phyloP scores from a whole-genome alignment of 2,113 vertebrate species.

The Sinocyclocheilus maitianheensis region DNA sequence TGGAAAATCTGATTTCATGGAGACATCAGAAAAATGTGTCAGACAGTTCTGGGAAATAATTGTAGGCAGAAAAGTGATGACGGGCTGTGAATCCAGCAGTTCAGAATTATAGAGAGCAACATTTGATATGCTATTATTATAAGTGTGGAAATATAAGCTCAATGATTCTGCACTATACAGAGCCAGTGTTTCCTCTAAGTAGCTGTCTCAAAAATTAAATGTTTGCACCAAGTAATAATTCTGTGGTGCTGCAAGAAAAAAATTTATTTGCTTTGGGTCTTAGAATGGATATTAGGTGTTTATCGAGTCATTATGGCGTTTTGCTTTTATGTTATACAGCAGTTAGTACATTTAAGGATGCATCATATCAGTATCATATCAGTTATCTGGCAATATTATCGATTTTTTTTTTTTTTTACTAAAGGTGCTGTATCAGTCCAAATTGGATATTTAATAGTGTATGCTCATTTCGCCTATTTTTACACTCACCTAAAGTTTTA shows the following conservation, averaged over 20 bases:
- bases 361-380: no score
- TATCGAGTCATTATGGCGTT: neutral
- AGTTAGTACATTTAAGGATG: no score
- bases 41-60: no score
- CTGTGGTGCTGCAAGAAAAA: neutral
- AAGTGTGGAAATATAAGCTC: neutral
- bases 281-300: neutral
- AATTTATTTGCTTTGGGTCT: neutral
- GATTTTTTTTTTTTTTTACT: no score
- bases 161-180: constrained; percentile 19
- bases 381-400: no score
- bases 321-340: neutral
- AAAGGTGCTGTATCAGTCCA: no score
- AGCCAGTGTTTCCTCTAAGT: neutral
- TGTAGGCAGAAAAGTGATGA: neutral
- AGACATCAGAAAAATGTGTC: no score
- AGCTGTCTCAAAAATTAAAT: constrained; percentile 22
- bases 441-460: no score
- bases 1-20: no score
- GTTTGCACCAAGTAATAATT: constrained; percentile 5
- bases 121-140: no score
- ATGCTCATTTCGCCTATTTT: no score
- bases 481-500: no score
- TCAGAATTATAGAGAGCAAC: neutral
- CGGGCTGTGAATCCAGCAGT: neutral